A percentile compares a stretch with the other conserved stretches of the same genome.
phyloP scores from a whole-genome alignment of 2,797 vertebrate genomes.

The Mallotus villosus region DNA sequence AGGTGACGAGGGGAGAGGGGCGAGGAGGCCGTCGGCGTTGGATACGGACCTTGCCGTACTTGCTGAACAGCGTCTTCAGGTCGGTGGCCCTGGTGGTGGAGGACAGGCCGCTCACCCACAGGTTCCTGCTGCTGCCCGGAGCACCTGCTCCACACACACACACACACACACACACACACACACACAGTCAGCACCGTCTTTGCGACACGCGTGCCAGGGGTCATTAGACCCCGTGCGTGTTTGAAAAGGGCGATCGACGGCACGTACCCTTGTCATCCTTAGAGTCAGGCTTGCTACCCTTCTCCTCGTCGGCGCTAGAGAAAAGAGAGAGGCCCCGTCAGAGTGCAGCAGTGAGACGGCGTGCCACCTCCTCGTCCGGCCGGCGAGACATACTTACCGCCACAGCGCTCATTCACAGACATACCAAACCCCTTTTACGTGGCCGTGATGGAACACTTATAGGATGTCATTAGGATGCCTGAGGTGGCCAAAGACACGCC shows the following conservation, averaged over 20 bases:
- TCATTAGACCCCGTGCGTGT: neutral
- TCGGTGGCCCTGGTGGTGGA: conserved; percentile 97
- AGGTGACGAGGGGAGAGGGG: too few species aligned
- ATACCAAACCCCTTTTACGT: conserved; percentile 33
- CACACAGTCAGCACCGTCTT: neutral
- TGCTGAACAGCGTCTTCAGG: conserved; percentile 96
- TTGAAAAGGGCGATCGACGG: neutral
- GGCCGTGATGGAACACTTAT: conserved; percentile 49
- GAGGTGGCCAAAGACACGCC: conserved; percentile 49
- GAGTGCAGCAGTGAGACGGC: conserved; percentile 29
- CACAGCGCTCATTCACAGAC: conserved; percentile 50
- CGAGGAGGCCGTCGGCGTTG: neutral
- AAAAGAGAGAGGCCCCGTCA: conserved; percentile 68
- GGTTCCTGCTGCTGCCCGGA: conserved; percentile 79
- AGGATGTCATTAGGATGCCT: conserved; percentile 44
- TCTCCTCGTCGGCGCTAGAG: conserved; percentile 86
- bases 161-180: neutral
- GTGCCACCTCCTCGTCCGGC: conserved; percentile 17
- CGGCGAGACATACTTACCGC: conserved; percentile 30
- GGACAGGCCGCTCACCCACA: conserved; percentile 97
- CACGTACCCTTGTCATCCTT: conserved; percentile 91
- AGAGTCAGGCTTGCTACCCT: conserved; percentile 75
- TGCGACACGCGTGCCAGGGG: too few species aligned
- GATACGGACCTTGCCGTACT: conserved; percentile 88
- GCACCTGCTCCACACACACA: conserved; percentile 49